A percentile compares a stretch with the other conserved stretches of the same genome.
phyloP scores from a whole-genome alignment of 2,888 invertebrate genomes.

The Pardosa pseudoannulata region DNA sequence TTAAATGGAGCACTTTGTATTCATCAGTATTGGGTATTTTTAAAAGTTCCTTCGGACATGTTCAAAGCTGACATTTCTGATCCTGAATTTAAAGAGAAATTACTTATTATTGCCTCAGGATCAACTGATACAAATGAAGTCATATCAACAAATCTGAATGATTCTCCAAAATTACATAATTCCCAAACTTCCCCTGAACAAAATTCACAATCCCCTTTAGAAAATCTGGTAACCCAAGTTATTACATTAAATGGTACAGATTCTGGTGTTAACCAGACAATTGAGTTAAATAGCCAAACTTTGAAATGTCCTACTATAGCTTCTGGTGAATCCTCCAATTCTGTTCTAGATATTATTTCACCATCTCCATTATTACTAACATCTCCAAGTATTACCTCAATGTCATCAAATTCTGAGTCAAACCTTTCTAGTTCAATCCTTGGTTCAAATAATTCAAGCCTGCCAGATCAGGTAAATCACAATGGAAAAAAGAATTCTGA shows the following conservation, averaged over 20 bases:
- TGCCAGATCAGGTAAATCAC: too few species aligned
- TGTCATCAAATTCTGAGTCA: too few species aligned
- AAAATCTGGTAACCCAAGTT: not conserved
- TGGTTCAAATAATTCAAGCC: too few species aligned
- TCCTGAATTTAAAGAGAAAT: slow-evolving; percentile 28
- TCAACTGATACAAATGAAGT: not conserved
- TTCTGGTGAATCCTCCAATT: not conserved
- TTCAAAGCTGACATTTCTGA: slow-evolving; percentile 37
- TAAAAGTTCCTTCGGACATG: slow-evolving; percentile 30
- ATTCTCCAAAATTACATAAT: not conserved
- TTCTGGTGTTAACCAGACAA: too few species aligned
- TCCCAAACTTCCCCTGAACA: not conserved
- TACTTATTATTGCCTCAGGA: slow-evolving; percentile 23
- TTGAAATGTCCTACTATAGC: not conserved
- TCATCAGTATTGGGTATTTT: slow-evolving; percentile 53
- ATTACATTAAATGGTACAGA: too few species aligned
- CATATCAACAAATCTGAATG: not conserved
- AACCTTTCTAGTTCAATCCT: too few species aligned
- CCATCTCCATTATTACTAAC: not conserved
- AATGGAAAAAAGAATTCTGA: too few species aligned
- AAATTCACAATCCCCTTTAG: not conserved
- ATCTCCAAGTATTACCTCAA: too few species aligned
- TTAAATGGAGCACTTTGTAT: slow-evolving; percentile 38
- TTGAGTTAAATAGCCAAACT: not conserved
- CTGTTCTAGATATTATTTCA: not conserved